Percentiles rank a stretch among this genome's conserved stretches.
Conservation (phyloP, 2,113 vertebrate species). For the Mobula hypostoma region DNA sequence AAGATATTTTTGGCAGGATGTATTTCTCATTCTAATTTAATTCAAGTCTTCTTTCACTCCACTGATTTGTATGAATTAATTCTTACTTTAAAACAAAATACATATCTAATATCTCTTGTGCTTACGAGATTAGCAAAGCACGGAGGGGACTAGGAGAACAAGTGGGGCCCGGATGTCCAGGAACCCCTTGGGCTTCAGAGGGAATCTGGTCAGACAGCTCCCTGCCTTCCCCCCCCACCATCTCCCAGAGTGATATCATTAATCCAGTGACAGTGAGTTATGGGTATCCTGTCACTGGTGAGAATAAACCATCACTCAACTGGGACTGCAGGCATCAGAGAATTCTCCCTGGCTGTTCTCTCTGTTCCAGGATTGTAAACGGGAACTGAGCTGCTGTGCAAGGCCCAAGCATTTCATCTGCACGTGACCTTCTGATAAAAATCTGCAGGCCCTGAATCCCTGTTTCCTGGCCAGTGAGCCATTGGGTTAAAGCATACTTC, state of each 20-base stretch:
- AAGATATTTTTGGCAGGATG: not conserved
- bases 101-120: not conserved
- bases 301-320: constrained; percentile 24
- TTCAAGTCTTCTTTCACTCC: not conserved
- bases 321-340: constrained; percentile 14
- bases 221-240: not conserved
- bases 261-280: constrained; percentile 25
- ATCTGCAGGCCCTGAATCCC: not conserved
- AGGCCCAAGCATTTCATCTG: not conserved
- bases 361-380: not conserved
- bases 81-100: constrained; percentile 9
- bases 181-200: not conserved
- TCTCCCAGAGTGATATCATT: not conserved
- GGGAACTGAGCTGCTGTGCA: not conserved
- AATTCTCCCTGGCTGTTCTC: not conserved
- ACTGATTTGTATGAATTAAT: constrained; percentile 23
- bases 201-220: not conserved
- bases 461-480: not conserved
- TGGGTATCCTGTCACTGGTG: not conserved
- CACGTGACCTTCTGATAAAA: not conserved
- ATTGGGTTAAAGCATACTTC: not conserved
- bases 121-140: not conserved
- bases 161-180: too few species aligned
- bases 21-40: constrained; percentile 22
- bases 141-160: not conserved